Conservation (phyloP, 2,113 vertebrate species). For the Rhabdornis inornatus region DNA sequence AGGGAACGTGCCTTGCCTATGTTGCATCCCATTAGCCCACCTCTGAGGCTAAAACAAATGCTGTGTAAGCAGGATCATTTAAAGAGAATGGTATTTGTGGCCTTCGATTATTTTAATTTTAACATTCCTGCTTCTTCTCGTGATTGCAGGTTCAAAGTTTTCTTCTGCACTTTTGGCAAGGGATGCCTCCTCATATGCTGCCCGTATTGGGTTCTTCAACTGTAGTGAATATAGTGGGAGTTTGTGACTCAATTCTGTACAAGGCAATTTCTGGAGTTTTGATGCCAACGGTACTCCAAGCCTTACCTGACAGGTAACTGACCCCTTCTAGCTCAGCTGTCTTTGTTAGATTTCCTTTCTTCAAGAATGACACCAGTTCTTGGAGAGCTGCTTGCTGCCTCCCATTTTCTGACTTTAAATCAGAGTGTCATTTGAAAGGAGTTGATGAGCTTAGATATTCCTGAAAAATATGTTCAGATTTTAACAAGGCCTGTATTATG, state of each 20-base stretch:
- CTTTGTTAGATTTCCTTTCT: neutral
- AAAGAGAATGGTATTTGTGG: neutral
- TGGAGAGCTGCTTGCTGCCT: neutral
- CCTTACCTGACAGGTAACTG: constrained; percentile 91
- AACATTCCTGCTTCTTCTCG: neutral
- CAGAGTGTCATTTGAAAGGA: neutral
- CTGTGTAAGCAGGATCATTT: neutral
- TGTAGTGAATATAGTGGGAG: constrained; percentile 97
- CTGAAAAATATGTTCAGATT: neutral
- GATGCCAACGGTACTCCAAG: constrained; percentile 97
- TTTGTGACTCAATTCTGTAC: constrained; percentile 98
- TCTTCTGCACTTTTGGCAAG: constrained; percentile 99
- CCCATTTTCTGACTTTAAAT: neutral
- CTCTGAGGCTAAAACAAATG: neutral
- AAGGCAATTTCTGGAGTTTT: constrained; percentile 98
- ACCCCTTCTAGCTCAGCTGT: neutral
- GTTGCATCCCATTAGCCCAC: neutral
- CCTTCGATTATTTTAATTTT: neutral
- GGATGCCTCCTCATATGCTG: constrained; percentile 98
- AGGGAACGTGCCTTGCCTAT: neutral
- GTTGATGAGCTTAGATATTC: neutral
- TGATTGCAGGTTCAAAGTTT: constrained; percentile 93
- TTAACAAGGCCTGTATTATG: neutral
- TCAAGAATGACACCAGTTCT: neutral
- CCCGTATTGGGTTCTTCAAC: constrained; percentile 92